Percentiles rank a stretch among this genome's conserved stretches.
Evolutionary conservation across 64 coral and sea anemone species (phyloP).

Genomic region (Dendrophyllia cribrosa): DNA sequence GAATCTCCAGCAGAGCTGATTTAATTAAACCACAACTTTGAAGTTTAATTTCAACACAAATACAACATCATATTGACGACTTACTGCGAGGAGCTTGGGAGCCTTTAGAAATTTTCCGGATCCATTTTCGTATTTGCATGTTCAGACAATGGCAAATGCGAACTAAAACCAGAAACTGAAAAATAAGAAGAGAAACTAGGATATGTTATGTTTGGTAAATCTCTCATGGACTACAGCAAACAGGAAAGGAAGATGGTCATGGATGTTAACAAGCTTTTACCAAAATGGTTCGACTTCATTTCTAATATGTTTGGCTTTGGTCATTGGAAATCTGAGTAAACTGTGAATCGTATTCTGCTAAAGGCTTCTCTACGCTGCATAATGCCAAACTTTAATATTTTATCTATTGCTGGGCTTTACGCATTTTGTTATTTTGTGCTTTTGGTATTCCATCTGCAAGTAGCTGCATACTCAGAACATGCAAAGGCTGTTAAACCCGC

Average conservation of each 20-base stretch:
- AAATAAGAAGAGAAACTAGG: too few species aligned
- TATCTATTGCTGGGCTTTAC: background rate
- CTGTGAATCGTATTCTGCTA: background rate
- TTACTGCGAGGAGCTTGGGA: background rate
- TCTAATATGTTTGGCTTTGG: background rate
- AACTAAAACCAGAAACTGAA: too few species aligned
- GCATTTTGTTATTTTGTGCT: background rate
- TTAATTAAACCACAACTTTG: background rate
- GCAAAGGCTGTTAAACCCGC: slow-evolving; percentile 5
- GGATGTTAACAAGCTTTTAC: too few species aligned
- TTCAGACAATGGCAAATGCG: too few species aligned
- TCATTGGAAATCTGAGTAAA: background rate
- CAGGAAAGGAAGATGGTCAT: too few species aligned
- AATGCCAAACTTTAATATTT: background rate
- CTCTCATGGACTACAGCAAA: too few species aligned
- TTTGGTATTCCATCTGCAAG: background rate
- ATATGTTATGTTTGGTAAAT: too few species aligned
- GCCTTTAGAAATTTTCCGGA: background rate
- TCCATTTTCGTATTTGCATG: background rate
- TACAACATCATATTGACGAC: background rate
- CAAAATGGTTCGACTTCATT: background rate
- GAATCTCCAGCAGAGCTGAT: background rate
- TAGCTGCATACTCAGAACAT: background rate
- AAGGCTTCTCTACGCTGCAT: too few species aligned
- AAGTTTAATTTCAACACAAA: slow-evolving; percentile 20